A percentile compares a stretch with the other conserved stretches of the same genome.
Evolutionary conservation across 1,140 invertebrate genomes (phyloP).

Genomic region (Drosophila sp.): DNA sequence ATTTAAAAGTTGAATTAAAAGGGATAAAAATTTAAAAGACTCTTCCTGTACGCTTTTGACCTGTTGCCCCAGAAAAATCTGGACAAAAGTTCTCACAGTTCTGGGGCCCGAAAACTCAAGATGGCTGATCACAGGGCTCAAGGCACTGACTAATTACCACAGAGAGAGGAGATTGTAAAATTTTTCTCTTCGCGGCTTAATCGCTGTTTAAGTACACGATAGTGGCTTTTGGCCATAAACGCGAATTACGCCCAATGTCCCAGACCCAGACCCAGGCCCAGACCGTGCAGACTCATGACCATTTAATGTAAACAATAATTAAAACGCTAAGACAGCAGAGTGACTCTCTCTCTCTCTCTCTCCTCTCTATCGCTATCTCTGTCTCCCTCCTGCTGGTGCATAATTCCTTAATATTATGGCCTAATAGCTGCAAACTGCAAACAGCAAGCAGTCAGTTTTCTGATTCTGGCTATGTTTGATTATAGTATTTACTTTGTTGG

Average conservation of each 20-base stretch:
- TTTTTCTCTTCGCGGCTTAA: slow-evolving; percentile 49
- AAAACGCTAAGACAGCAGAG: slow-evolving; percentile 51
- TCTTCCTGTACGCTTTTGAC: slow-evolving; percentile 63
- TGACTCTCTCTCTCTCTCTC: slow-evolving; percentile 7
- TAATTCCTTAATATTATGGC: slow-evolving; percentile 56
- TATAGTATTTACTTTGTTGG: slow-evolving; percentile 38
- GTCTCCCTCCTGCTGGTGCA: slow-evolving; percentile 25
- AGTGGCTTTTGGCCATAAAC: slow-evolving; percentile 66
- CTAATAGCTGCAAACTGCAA: slow-evolving; percentile 71
- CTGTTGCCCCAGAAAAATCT: slow-evolving; percentile 69
- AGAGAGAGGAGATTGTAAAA: slow-evolving; percentile 15
- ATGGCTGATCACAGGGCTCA: slow-evolving; percentile 13
- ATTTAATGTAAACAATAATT: slow-evolving; percentile 82
- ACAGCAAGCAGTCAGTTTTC: slow-evolving; percentile 47
- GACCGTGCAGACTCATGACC: slow-evolving; percentile 68
- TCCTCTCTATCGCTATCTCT: not conserved
- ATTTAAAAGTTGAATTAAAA: slow-evolving; percentile 64
- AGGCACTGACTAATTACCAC: slow-evolving; percentile 54
- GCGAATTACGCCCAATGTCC: slow-evolving; percentile 78
- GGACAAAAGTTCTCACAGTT: slow-evolving; percentile 60
- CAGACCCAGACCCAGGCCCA: slow-evolving; percentile 11
- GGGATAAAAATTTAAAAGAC: slow-evolving; percentile 22
- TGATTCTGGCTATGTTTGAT: slow-evolving; percentile 51
- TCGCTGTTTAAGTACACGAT: slow-evolving; percentile 77
- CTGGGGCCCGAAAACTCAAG: slow-evolving; percentile 13